Base-by-base conservation (phyloP, 1,140 invertebrate genomes). In the Drosophila lacertosa region DNA sequence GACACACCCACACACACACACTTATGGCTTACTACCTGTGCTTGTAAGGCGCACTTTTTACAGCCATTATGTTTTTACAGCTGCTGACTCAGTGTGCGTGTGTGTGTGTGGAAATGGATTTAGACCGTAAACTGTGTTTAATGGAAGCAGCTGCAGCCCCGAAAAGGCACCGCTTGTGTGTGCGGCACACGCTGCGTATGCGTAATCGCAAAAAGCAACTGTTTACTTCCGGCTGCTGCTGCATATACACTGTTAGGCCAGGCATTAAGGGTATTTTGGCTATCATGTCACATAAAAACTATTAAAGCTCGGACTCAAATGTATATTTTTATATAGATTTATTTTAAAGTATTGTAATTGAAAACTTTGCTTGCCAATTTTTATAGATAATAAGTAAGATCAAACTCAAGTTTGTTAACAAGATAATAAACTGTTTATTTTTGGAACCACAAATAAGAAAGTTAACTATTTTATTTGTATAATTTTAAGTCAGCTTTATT, bases 121-220 rank as follows among this genome's bases (percentile, higher is more conserved):
- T 88, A 71, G 82, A 88, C 82, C 82, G 82, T 88, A 88, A 88
- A 88, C 68, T 84, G 81, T 69, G 77, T 81, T 86, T 84, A 84
- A 84, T 84, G 73, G 62, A 50, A 40, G 35, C n/a, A 39, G 51
- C 71, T 26, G 13, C 37, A 11, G 22, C 18, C 15, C 2, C 6
- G 4, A 29, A 20, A 1, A 7, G 15, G 5, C 35, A 20, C 10
- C 5, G 13, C 37, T 18, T 65, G 24, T 51, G 44, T 40, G 42
- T 35, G 11, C 24, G 67, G 10, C 73, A 66, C 42, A 73, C 58
- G n/a, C 53, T 66, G 51, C 79, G 79, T 82, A 82, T 82, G 62
- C 79, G 79, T 83, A 82, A 82, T 79, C 74, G 53, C 63, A 35
- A 58, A 67, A 57, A 39, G 55, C 57, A 65, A 62, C 45, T 77